Conservation (phyloP, 2,888 invertebrate genomes). For the Ramazzottius varieornatus region DNA sequence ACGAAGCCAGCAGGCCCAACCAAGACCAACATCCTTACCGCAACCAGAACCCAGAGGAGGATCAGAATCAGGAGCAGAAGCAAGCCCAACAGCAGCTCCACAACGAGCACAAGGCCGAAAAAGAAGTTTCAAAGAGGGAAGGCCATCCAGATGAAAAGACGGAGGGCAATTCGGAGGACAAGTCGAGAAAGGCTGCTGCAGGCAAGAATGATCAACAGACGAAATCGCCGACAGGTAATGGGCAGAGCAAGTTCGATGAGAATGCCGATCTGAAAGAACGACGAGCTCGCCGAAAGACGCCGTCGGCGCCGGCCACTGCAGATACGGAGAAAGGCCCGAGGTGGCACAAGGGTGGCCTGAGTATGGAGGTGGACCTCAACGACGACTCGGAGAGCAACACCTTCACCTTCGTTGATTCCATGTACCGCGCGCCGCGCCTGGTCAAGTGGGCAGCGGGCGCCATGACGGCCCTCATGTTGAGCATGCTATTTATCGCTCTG, state of each 20-base stretch:
- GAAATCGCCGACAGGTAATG: too few species aligned
- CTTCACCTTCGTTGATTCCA: background rate
- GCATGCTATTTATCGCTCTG: background rate
- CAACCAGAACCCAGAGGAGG: background rate
- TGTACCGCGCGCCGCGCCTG: background rate
- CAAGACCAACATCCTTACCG: too few species aligned
- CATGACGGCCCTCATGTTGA: background rate
- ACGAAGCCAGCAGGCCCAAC: too few species aligned
- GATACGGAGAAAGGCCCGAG: background rate
- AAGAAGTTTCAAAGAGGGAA: background rate
- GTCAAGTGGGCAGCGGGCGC: background rate
- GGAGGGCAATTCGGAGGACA: background rate
- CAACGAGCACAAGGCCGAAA: background rate
- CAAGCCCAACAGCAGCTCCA: background rate
- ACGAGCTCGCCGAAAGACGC: background rate
- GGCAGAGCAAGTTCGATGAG: too few species aligned
- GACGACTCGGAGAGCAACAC: background rate
- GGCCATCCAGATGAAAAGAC: background rate
- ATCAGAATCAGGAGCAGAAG: background rate
- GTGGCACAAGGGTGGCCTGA: too few species aligned
- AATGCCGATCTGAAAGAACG: background rate
- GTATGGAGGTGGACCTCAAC: background rate
- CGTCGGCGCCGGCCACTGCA: background rate
- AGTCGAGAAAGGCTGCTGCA: too few species aligned
- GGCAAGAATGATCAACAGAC: too few species aligned